Conservation (phyloP, 2,113 vertebrate species). For the Cyprinodon brontotheroides region DNA sequence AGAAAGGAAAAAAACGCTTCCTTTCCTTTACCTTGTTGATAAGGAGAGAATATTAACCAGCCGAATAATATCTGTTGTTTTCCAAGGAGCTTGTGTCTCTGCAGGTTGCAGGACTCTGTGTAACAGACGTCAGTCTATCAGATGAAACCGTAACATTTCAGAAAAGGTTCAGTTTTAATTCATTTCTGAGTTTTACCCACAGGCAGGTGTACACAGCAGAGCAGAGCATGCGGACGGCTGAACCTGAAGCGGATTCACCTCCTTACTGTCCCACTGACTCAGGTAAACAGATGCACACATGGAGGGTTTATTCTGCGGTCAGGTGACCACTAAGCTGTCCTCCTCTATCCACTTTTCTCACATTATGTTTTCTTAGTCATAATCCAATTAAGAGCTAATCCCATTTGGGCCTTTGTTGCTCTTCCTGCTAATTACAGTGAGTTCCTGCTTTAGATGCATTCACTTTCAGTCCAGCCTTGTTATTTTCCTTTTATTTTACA, state of each 20-base stretch:
- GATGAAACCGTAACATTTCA: slow-evolving; percentile 1
- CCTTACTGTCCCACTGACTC: slow-evolving; percentile 40
- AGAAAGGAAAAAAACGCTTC: background rate
- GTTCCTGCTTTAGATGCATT: background rate
- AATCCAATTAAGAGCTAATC: slow-evolving; percentile 66
- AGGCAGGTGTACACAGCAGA: slow-evolving; percentile 76
- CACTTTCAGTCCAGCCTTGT: slow-evolving; percentile 1
- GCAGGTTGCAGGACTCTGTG: background rate
- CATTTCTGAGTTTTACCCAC: slow-evolving; percentile 23
- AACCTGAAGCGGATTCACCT: slow-evolving; percentile 32
- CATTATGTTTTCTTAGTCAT: slow-evolving; percentile 44
- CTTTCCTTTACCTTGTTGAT: background rate
- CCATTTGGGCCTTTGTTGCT: slow-evolving; percentile 28
- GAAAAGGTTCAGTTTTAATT: slow-evolving; percentile 28
- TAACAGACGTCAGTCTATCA: slow-evolving; percentile 1
- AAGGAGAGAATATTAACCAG: background rate
- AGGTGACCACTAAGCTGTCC: slow-evolving; percentile 15
- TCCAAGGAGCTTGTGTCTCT: background rate
- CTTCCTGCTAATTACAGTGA: slow-evolving; percentile 24
- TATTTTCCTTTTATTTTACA: background rate
- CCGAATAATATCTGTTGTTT: background rate
- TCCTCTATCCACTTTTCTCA: slow-evolving; percentile 9
- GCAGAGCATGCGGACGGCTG: slow-evolving; percentile 41
- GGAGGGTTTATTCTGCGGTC: slow-evolving; percentile 29
- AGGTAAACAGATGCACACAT: slow-evolving; percentile 55